These are phyloP conservation scores for Meleagris gallopavo DNA, from an alignment of 2,113 vertebrate species.

Conservation along the genomic window DNA sequence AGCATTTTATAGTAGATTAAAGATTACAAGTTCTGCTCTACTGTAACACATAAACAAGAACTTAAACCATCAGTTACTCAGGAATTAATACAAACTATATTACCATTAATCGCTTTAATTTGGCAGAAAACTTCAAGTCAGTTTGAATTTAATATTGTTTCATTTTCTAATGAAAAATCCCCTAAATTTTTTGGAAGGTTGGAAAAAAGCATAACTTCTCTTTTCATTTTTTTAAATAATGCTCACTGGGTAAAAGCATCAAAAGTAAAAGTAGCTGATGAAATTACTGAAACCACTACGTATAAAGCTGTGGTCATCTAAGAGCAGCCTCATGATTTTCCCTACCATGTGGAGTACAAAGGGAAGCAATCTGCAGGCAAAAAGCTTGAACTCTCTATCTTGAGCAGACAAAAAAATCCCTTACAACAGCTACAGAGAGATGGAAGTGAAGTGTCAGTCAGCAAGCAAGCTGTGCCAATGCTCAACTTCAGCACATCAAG, in stretches of 20 bases:
- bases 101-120: background rate
- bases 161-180: background rate
- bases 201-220: too few species aligned
- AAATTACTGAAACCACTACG: background rate
- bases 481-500: background rate
- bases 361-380: background rate
- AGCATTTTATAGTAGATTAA: background rate
- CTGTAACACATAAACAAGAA: background rate
- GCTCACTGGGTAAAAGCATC: background rate
- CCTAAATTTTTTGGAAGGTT: background rate
- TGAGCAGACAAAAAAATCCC: background rate
- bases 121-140: background rate
- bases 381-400: background rate
- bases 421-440: background rate
- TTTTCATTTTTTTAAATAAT: background rate
- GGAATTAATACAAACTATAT: background rate
- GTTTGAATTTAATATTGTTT: background rate
- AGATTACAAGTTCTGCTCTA: background rate
- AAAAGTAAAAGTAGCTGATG: background rate
- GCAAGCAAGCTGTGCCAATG: background rate
- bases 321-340: background rate
- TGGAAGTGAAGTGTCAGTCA: background rate
- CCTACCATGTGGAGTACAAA: background rate
- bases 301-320: background rate
- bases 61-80: background rate